Base-by-base conservation (phyloP, 1,140 invertebrate genomes). In the Heliconius eleuchia region DNA sequence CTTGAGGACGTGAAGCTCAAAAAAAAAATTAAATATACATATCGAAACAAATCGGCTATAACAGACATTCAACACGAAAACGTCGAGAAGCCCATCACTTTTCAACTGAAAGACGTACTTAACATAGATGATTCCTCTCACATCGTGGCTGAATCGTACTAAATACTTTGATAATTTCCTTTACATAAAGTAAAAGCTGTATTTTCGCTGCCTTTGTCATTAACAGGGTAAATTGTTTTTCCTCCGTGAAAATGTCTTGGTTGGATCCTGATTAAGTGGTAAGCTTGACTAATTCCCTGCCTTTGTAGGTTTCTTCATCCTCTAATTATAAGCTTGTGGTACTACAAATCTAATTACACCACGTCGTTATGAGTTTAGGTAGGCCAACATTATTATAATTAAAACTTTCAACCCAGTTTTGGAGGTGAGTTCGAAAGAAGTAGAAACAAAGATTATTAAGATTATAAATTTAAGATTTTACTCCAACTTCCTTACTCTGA, bases 141-240 rank as follows among this genome's bases (percentile, higher is more conserved):
- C 37, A 76, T 76, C 60, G 60, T 42, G 13, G 71, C 74, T n/a
- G 34, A 66, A 76, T 76, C 70, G 27, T 76, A 60, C 16, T 70
- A 76, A 76, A 71, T 77, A 77, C 70, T 39, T 55, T 52, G 42
- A 77, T 37, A 77, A 77, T 77, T 77, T 77, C 76, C 76, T 71
- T 71, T 72, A 66, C 23, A 76, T 80, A 80, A 76, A 84, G 80
- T 80, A 81, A 84, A 85, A 81, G 73, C 85, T 70, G 72, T 82
- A 79, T 81, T 86, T 84, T 87, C 83, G 50, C 81, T 80, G 83
- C 83, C 82, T 84, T 85, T 84, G 83, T 88, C 84, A 87, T 89
- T 88, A 90, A 76, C 77, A 73, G 82, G 80, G 84, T 84, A 86
- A 90, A 90, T 89, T 89, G 85, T 88, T 88, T 90, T 88, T 88